Conservation (phyloP, 2,797 vertebrate species). For the Kryptopterus vitreolus region DNA sequence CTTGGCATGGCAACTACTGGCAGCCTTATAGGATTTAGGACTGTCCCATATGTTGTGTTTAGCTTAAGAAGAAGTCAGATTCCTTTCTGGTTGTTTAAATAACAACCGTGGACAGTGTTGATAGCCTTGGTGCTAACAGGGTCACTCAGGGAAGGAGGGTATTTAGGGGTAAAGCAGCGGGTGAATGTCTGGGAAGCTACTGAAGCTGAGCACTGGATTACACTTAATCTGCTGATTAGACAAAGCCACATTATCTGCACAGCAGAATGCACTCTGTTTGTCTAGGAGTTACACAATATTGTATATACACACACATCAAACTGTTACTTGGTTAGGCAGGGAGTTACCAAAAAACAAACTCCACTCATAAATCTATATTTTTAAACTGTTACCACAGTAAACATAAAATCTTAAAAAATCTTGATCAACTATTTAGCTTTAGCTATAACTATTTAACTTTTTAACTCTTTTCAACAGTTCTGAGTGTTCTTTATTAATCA, state of each 20-base stretch:
- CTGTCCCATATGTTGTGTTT: constrained; percentile 1
- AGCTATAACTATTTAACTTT: neutral
- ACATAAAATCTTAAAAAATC: neutral
- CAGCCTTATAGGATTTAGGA: neutral
- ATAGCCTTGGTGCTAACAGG: constrained; percentile 7
- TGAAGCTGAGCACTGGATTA: constrained; percentile 29
- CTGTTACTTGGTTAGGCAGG: neutral
- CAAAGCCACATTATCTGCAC: constrained; percentile 36
- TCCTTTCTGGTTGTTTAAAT: constrained; percentile 32
- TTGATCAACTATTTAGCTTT: neutral
- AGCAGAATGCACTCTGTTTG: constrained; percentile 10
- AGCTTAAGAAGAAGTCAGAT: constrained; percentile 14
- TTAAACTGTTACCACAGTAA: neutral
- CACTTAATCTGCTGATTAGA: constrained; percentile 38
- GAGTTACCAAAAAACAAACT: neutral
- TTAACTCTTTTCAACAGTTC: too few species aligned
- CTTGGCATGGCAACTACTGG: neutral
- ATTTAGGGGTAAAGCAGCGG: constrained; percentile 3
- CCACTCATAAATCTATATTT: neutral
- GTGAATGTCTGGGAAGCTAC: constrained; percentile 14
- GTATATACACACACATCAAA: neutral
- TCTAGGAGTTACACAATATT: neutral
- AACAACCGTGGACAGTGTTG: constrained; percentile 10
- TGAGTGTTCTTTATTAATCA: neutral
- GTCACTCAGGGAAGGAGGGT: too few species aligned